Conservation (phyloP, 2,797 vertebrate genomes). For the Gymnodraco acuticeps region DNA sequence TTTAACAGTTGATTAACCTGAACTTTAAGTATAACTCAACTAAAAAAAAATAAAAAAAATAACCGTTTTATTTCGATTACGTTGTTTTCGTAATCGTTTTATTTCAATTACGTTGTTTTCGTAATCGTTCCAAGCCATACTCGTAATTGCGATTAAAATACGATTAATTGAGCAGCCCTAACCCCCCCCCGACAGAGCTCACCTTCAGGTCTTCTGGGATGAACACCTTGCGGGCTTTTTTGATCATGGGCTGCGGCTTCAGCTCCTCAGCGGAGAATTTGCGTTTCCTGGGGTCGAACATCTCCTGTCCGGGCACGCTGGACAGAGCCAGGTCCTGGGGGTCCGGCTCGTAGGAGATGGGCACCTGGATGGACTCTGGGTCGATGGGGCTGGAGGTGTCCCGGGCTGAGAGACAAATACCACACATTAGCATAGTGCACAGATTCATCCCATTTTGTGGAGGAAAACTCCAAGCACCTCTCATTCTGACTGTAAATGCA, state of each 20-base stretch:
- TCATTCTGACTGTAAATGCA: neutral
- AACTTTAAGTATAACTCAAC: too few relatives aligned
- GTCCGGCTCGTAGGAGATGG: constrained; percentile 93
- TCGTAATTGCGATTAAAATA: too few relatives aligned
- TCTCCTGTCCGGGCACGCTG: constrained; percentile 97
- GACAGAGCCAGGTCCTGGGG: constrained; percentile 96
- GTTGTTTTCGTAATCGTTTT: too few relatives aligned
- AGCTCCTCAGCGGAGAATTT: constrained; percentile 97
- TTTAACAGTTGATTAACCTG: too few relatives aligned
- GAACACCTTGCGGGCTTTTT: constrained; percentile 98
- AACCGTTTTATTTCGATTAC: too few relatives aligned
- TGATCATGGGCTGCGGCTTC: constrained; percentile 99
- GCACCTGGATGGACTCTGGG: constrained; percentile 96
- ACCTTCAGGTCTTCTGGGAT: constrained; percentile 98
- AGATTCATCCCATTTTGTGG: rapidly evolving
- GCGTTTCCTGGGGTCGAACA: constrained; percentile 97
- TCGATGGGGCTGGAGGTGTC: constrained; percentile 97
- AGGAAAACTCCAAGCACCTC: neutral
- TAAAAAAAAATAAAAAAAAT: too few relatives aligned
- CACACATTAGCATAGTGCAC: neutral
- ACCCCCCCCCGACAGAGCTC: constrained; percentile 11
- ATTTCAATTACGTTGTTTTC: too few relatives aligned
- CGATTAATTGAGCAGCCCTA: too few relatives aligned
- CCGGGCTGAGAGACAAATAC: constrained; percentile 72
- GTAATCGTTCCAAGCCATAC: too few relatives aligned